Conservation (phyloP, 1,140 invertebrate species). For the Cecropterus lyciades region DNA sequence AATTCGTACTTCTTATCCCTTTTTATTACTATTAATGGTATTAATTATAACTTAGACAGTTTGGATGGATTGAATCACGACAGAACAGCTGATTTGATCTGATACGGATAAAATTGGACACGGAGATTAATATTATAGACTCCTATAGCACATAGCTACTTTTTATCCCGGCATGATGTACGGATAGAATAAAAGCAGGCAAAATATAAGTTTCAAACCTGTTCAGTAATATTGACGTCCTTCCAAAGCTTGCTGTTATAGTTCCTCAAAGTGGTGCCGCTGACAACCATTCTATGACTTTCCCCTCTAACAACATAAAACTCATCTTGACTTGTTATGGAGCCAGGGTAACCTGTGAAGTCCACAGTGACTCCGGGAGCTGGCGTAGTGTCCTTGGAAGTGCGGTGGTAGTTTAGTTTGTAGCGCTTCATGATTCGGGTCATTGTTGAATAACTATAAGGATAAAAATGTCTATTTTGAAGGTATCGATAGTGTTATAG, state of each 20-base stretch:
- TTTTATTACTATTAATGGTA: too few species aligned
- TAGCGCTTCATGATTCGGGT: conserved; percentile 95
- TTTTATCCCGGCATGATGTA: too few species aligned
- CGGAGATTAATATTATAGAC: too few species aligned
- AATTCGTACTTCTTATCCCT: too few species aligned
- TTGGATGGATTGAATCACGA: too few species aligned
- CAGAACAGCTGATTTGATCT: too few species aligned
- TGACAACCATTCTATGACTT: conserved; percentile 84
- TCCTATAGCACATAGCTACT: too few species aligned
- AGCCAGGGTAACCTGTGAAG: conserved; percentile 95
- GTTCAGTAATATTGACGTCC: conserved; percentile 79
- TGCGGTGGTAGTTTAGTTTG: conserved; percentile 90
- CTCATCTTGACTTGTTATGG: conserved; percentile 94
- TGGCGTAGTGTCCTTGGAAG: conserved; percentile 82
- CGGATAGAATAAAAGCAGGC: too few species aligned
- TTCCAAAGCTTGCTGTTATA: conserved; percentile 84
- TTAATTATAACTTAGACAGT: too few species aligned
- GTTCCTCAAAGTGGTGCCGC: conserved; percentile 85
- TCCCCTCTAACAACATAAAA: conserved; percentile 88
- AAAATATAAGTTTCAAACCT: conserved; percentile 55
- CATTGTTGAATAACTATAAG: conserved; percentile 91
- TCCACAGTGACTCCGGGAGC: conserved; percentile 89
- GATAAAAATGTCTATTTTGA: neutral
- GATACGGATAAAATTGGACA: too few species aligned
- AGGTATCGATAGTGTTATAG: too few species aligned